Evolutionary conservation across 2,888 invertebrate genomes (phyloP), one percentile per base, ranked within the genome.

Genomic region (Microdon myrmicae): DNA sequence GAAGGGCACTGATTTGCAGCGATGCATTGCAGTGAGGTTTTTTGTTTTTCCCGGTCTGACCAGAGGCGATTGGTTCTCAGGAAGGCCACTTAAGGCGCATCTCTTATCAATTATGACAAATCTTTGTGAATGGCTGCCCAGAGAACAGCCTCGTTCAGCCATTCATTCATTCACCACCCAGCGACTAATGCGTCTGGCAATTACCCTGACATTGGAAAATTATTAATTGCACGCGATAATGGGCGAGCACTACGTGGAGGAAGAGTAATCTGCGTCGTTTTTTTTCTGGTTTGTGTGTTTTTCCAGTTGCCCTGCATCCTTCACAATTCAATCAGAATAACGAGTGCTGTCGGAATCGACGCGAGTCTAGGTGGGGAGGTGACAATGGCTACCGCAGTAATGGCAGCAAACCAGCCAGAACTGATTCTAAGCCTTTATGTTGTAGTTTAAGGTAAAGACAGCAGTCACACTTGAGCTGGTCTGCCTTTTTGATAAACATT

Each of bases 71-170:
- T 58, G 64, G 58, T 64, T 64, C 64, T 53, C 64, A 64, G 51
- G 64, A 53, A 28, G 39, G 35, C 35, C 45, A 41, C 51, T 56
- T 55, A 49, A n/a, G n/a, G n/a, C 26, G 61, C 56, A 39, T 56
- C n/a, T n/a, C 72, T 75, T 77, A 77, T 77, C 77, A 77, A 77
- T 77, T 77, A 77, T 77, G 77, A 77, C 76, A 76, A 75, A 77
- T 77, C 77, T 77, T 77, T 75, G 75, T 74, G 75, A 77, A 75
- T 77, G 75, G 77, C 71, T 76, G 74, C 71, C 74, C 48, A 41
- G 34, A n/a, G 56, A 38, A 26, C 14, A 41, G 23, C 25, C 13
- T 7, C n/a, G 17, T 22, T 61, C 61, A 55, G 44, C 48, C 55
- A 60, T 55, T 55, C 60, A 61, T 54, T 54, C 43, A 48, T 55